phyloP scores from a whole-genome alignment of 2,888 invertebrate genomes.

The Phytoseiulus persimilis region DNA sequence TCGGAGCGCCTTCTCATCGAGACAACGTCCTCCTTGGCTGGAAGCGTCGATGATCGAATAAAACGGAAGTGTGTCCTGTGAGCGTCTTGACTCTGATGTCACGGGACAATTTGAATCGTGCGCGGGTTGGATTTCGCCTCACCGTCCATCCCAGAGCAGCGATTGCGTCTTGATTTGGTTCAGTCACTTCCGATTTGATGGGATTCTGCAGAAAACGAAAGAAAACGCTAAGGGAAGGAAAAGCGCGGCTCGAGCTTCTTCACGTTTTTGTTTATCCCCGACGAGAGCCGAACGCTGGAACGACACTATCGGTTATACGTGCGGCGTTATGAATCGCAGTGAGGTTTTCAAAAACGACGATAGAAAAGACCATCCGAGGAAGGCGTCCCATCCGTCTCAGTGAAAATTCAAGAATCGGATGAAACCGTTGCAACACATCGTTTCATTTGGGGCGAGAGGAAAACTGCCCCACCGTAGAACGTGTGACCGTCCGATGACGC shows the following conservation, averaged over 20 bases:
- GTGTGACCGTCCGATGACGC: not conserved
- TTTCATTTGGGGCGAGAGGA: not conserved
- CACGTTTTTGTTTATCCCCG: too few relatives aligned
- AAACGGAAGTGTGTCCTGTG: not conserved
- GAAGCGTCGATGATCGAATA: not conserved
- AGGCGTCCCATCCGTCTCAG: too few relatives aligned
- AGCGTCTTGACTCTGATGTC: not conserved
- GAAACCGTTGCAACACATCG: not conserved
- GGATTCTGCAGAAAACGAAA: not conserved
- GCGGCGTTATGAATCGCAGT: too few relatives aligned
- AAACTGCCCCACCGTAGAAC: not conserved
- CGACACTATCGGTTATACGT: too few relatives aligned
- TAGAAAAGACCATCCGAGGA: not conserved
- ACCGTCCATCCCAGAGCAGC: not conserved
- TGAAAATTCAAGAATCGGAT: not conserved
- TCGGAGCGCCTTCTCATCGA: not conserved
- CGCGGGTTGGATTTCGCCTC: not conserved
- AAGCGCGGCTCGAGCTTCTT: not conserved
- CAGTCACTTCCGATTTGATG: not conserved
- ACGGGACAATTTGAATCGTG: not conserved
- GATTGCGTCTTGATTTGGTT: not conserved
- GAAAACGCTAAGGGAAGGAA: not conserved
- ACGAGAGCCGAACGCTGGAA: too few relatives aligned
- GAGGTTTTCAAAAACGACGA: not conserved
- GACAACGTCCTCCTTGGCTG: too few relatives aligned